A percentile compares a stretch with the other conserved stretches of the same genome.
Conservation (phyloP, 1,140 invertebrate species). For the Colletes latitarsis region DNA sequence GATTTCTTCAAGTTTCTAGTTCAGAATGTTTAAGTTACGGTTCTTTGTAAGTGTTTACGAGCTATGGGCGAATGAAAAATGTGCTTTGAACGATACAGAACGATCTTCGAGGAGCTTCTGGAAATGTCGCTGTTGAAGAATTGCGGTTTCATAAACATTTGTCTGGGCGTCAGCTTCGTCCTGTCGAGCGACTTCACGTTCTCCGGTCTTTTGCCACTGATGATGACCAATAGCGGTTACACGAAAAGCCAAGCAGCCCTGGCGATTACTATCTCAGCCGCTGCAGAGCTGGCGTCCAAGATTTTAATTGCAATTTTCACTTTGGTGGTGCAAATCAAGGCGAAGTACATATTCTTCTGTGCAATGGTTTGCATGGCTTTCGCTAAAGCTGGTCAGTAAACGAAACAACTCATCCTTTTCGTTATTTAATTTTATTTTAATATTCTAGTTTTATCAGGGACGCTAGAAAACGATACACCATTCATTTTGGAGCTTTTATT, state of each 20-base stretch:
- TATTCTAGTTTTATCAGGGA: too few relatives aligned
- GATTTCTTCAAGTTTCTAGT: too few relatives aligned
- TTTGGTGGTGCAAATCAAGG: conserved; percentile 68
- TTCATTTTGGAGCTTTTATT: neutral
- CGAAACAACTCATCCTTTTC: too few relatives aligned
- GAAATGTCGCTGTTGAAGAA: conserved; percentile 73
- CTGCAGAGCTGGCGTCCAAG: conserved; percentile 73
- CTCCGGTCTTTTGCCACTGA: conserved; percentile 73
- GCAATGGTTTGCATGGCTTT: conserved; percentile 74
- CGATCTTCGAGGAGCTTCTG: conserved; percentile 66
- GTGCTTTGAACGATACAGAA: conserved; percentile 1
- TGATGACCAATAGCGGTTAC: conserved; percentile 73
- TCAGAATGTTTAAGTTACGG: neutral
- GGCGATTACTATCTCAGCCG: conserved; percentile 71
- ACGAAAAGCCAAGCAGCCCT: conserved; percentile 69
- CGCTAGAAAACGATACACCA: too few relatives aligned
- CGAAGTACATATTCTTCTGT: conserved; percentile 74
- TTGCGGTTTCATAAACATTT: conserved; percentile 72
- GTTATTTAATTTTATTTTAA: too few relatives aligned
- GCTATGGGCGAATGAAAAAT: too few relatives aligned
- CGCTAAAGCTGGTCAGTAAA: conserved; percentile 71
- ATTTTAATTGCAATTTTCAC: conserved; percentile 74
- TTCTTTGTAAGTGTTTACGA: neutral
- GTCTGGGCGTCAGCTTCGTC: conserved; percentile 74
- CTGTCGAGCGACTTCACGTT: conserved; percentile 75